These are phyloP conservation scores for Gymnopithys bicolor DNA, from an alignment of 2,797 vertebrate species.

Conservation along the genomic window DNA sequence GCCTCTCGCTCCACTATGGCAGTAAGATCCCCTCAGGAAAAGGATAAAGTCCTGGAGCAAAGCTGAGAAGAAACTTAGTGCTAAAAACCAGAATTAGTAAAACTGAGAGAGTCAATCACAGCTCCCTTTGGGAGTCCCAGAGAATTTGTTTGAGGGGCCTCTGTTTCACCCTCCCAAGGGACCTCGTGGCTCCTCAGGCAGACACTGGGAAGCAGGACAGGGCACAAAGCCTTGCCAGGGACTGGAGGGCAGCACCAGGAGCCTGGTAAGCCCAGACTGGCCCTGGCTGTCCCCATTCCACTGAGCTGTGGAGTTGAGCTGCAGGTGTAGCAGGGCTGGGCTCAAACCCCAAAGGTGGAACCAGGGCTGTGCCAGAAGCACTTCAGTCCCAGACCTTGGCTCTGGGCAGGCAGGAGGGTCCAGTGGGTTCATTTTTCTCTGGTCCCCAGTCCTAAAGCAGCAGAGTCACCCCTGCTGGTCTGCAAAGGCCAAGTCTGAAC, in stretches of 20 bases:
- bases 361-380: background rate
- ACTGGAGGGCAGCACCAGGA: background rate
- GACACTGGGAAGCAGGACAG: background rate
- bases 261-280: background rate
- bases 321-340: background rate
- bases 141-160: background rate
- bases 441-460: background rate
- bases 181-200: background rate
- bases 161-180: background rate
- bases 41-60: background rate
- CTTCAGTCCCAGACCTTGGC: background rate
- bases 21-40: background rate
- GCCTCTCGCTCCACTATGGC: background rate
- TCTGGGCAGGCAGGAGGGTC: background rate
- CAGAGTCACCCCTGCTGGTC: background rate
- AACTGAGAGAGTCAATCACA: background rate
- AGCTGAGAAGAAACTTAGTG: background rate
- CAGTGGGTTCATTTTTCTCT: accelerated
- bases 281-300: background rate
- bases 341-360: background rate
- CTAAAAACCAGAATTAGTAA: background rate
- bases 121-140: background rate
- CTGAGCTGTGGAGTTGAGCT: background rate
- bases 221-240: accelerated
- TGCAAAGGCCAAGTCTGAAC: background rate